A percentile compares a stretch with the other conserved stretches of the same genome.
phyloP scores from a whole-genome alignment of 2,888 invertebrate species.

The Drosophila koepferae region DNA sequence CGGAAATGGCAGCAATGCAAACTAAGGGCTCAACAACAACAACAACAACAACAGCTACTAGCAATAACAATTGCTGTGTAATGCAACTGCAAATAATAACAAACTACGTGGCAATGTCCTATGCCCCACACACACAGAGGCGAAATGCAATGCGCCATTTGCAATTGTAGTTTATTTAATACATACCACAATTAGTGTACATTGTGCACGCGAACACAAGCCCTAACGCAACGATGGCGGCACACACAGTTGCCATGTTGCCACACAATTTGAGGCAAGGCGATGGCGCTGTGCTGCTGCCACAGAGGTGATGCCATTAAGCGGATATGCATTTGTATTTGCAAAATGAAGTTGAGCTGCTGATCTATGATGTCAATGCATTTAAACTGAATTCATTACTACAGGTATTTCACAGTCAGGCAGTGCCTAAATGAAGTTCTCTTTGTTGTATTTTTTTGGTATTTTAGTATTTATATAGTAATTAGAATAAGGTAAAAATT shows the following conservation, averaged over 20 bases:
- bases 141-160: conserved; percentile 74
- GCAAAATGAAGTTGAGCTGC: neutral
- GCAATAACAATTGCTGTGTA: conserved; percentile 48
- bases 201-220: conserved; percentile 59
- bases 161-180: conserved; percentile 79
- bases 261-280: conserved; percentile 60
- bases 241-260: conserved; percentile 45
- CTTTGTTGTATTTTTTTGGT: neutral
- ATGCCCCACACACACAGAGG: conserved; percentile 9
- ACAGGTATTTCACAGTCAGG: too few relatives aligned
- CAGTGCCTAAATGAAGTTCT: too few relatives aligned
- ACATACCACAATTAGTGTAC: conserved; percentile 76
- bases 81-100: conserved; percentile 69
- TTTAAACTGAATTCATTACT: neutral
- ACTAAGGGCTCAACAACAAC: conserved; percentile 41
- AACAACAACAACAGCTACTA: conserved; percentile 42
- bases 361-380: neutral
- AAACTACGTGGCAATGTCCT: conserved; percentile 51
- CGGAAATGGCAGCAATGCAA: conserved; percentile 71
- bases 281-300: conserved; percentile 12
- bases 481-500: neutral
- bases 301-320: conserved; percentile 50
- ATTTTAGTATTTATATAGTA: too few relatives aligned
- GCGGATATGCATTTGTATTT: conserved; percentile 41
- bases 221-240: conserved; percentile 18